These are phyloP conservation scores for Bradynema listronoti DNA, from an alignment of 1,140 invertebrate species.

Conservation along the genomic window DNA sequence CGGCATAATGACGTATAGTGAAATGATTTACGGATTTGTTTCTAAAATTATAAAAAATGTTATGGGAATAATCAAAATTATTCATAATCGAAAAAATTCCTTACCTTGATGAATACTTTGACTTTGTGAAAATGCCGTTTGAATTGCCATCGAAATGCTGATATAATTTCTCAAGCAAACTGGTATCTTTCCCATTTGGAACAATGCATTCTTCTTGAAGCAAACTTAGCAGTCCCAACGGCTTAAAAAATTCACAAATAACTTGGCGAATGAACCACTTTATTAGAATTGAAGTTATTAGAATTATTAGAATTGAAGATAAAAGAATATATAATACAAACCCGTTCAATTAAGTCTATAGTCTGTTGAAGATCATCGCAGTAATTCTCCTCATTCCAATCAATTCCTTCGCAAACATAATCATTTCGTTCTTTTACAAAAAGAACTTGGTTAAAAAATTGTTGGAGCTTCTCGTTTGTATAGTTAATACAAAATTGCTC, in stretches of 20 bases:
- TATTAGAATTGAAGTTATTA: too few species aligned
- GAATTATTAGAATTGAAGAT: too few species aligned
- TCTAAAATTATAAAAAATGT: constrained; percentile 95
- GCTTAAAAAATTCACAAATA: constrained; percentile 64
- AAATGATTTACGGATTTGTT: constrained; percentile 89
- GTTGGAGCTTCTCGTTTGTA: constrained; percentile 87
- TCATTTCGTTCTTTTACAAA: constrained; percentile 96
- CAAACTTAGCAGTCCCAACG: constrained; percentile 98
- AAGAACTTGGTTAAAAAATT: constrained; percentile 99
- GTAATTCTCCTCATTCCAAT: constrained; percentile 92
- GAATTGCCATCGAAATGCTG: constrained; percentile 24
- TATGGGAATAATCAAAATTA: too few species aligned
- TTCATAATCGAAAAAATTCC: too few species aligned
- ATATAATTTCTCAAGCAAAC: constrained; percentile 94
- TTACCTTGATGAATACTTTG: constrained; percentile 49
- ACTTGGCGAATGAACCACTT: not conserved
- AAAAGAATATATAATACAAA: constrained; percentile 59
- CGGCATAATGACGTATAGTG: constrained; percentile 94
- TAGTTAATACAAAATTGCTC: constrained; percentile 99
- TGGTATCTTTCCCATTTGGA: constrained; percentile 95
- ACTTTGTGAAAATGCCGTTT: constrained; percentile 37
- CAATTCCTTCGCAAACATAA: constrained; percentile 74
- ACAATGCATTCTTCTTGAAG: constrained; percentile 99
- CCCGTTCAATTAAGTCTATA: constrained; percentile 98
- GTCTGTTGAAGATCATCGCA: constrained; percentile 93